Evolutionary conservation across 2,113 vertebrate genomes (phyloP).

Genomic region (Aplodontia rufa): DNA sequence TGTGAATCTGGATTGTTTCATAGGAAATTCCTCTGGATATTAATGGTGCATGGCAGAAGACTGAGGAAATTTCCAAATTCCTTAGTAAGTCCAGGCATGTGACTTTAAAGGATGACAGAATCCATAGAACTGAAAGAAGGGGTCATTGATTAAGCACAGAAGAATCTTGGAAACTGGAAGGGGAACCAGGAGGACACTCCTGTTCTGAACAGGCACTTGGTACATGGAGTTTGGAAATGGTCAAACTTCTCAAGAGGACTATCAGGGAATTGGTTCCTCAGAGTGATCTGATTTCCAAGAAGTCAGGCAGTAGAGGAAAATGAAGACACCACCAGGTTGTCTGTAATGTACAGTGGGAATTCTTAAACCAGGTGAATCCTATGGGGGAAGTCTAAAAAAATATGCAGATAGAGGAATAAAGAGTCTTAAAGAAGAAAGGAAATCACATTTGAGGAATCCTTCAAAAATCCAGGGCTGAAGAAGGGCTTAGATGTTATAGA

Average conservation of each 20-base stretch:
- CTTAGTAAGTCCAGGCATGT: neutral
- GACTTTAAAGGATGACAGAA: neutral
- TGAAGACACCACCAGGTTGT: neutral
- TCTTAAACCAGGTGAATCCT: neutral
- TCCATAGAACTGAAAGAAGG: neutral
- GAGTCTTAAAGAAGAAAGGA: neutral
- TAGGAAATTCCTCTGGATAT: neutral
- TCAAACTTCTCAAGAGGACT: neutral
- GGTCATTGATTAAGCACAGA: neutral
- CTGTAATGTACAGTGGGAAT: neutral
- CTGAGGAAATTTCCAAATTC: neutral
- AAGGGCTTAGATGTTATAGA: neutral
- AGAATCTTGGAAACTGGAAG: neutral
- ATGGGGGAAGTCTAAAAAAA: neutral
- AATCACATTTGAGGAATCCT: neutral
- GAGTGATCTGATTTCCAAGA: neutral
- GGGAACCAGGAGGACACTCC: neutral
- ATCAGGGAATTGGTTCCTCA: too few relatives aligned
- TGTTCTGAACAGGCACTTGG: neutral
- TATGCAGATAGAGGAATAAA: neutral
- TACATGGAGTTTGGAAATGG: accelerated
- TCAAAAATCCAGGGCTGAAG: neutral
- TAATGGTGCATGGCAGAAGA: neutral
- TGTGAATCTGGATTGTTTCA: neutral
- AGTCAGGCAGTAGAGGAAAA: neutral